Evolutionary conservation across 2,888 invertebrate genomes (phyloP).

Genomic region (Priapulus caudatus): DNA sequence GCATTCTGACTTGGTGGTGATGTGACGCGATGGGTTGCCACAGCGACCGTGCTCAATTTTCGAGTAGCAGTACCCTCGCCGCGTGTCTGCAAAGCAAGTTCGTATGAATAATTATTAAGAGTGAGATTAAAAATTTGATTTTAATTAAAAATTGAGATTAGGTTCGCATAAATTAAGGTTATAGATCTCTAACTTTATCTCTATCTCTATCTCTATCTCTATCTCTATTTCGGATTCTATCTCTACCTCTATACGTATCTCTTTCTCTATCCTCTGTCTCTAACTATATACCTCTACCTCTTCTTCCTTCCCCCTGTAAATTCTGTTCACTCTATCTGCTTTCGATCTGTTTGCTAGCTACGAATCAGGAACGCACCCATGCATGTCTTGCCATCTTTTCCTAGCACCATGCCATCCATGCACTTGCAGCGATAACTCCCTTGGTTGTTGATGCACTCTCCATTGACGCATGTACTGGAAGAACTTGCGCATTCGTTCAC

Average conservation of each 20-base stretch:
- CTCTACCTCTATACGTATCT: no score
- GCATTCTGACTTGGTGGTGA: slow-evolving; percentile 71
- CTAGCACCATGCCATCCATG: slow-evolving; percentile 67
- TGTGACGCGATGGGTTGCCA: slow-evolving; percentile 56
- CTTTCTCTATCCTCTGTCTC: no score
- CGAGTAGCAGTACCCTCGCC: slow-evolving; percentile 66
- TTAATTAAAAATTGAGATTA: slow-evolving; percentile 3
- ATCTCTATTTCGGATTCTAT: no score
- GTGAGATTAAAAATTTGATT: background rate
- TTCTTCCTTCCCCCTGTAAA: background rate
- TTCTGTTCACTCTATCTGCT: no score
- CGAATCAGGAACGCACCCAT: slow-evolving; percentile 52
- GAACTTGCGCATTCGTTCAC: slow-evolving; percentile 65
- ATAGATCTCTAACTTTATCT: no score
- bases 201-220: no score
- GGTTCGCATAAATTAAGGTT: background rate
- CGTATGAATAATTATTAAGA: slow-evolving; percentile 9
- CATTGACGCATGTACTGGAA: slow-evolving; percentile 57
- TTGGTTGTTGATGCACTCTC: slow-evolving; percentile 64
- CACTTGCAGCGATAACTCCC: slow-evolving; percentile 73
- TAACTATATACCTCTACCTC: no score
- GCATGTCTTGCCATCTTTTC: slow-evolving; percentile 65
- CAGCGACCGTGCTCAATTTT: slow-evolving; percentile 64
- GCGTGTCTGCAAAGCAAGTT: slow-evolving; percentile 51
- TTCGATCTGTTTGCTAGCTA: no score